phyloP scores from a whole-genome alignment of 2,113 vertebrate genomes.

The Oceanites oceanicus region DNA sequence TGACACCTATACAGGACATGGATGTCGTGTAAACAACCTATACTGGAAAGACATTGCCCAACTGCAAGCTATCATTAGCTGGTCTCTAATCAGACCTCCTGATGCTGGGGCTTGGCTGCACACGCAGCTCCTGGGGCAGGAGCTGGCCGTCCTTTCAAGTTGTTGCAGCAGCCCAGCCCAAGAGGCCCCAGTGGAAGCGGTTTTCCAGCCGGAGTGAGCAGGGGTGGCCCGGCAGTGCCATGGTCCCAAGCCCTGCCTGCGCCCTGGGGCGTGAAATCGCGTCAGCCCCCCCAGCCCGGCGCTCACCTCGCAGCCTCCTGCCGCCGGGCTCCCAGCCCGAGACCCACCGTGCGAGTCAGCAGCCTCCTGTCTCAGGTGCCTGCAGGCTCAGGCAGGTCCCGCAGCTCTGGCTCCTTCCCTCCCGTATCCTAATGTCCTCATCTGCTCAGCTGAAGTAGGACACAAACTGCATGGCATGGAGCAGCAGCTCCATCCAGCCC shows the following conservation, averaged over 20 bases:
- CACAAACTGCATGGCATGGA: rapidly evolving
- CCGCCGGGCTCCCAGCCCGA: rapidly evolving
- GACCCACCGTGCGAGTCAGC: rapidly evolving
- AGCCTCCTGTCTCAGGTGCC: neutral
- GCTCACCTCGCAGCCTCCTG: rapidly evolving
- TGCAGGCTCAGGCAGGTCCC: neutral
- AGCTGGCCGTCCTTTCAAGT: neutral
- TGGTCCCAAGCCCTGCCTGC: neutral
- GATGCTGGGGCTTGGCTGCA: neutral
- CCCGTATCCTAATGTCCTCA: rapidly evolving
- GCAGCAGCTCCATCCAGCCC: neutral
- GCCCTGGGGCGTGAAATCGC: rapidly evolving
- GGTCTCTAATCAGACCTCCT: neutral
- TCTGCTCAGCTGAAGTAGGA: neutral
- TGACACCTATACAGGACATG: neutral
- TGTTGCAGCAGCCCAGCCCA: neutral
- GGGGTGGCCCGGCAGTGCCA: rapidly evolving
- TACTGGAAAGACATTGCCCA: neutral
- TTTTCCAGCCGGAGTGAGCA: neutral
- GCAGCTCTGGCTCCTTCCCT: neutral
- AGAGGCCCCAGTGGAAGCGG: neutral
- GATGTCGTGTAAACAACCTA: neutral
- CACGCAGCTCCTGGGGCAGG: neutral
- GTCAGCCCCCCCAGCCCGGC: rapidly evolving
- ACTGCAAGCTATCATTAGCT: neutral